Evolutionary conservation across 2,797 vertebrate species (phyloP).

Genomic region (Mionectes olivaceus): DNA sequence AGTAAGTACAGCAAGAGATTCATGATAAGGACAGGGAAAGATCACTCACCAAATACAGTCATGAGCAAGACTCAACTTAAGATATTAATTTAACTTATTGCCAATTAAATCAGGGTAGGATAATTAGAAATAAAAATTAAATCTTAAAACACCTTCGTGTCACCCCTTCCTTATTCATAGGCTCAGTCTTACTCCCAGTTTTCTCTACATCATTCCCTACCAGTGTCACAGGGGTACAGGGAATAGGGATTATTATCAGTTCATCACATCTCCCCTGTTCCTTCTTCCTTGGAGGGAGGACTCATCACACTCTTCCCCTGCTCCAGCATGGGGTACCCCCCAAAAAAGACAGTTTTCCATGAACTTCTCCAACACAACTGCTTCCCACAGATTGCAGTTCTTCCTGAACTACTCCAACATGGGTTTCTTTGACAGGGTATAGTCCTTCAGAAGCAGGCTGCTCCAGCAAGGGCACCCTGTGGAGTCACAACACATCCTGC

Average conservation of each 20-base stretch:
- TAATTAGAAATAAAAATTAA: not conserved
- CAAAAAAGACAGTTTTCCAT: not conserved
- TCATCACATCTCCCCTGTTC: not conserved
- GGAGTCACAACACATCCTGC: not conserved
- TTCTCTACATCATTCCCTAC: not conserved
- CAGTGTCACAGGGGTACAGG: fast-evolving
- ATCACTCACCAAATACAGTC: not conserved
- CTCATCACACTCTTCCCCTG: not conserved
- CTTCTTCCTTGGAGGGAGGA: not conserved
- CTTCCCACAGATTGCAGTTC: not conserved
- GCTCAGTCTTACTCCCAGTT: not conserved
- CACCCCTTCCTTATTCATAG: not conserved
- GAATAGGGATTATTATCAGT: fast-evolving
- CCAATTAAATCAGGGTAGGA: not conserved
- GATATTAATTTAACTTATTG: not conserved
- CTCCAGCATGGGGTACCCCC: not conserved
- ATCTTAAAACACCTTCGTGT: not conserved
- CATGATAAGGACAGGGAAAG: fast-evolving
- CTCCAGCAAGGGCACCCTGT: not conserved
- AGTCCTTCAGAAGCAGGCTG: not conserved
- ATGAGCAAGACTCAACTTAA: fast-evolving
- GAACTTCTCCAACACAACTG: not conserved
- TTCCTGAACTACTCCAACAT: not conserved
- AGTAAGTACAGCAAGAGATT: not conserved
- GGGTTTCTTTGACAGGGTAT: not conserved